Conservation (phyloP, 1,140 invertebrate genomes). For the Drosophila arawakana region DNA sequence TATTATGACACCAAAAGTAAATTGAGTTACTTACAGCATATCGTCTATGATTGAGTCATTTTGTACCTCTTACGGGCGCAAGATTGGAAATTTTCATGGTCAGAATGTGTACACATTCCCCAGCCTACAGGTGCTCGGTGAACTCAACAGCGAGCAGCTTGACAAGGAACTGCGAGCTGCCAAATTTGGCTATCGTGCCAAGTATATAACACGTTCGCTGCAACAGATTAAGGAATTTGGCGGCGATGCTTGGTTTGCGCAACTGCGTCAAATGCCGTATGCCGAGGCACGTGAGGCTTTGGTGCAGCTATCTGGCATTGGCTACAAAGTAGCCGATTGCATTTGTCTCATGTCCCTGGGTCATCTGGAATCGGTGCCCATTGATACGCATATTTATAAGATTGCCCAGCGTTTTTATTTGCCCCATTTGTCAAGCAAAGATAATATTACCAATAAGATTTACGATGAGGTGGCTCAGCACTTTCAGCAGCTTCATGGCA, state of each 20-base stretch:
- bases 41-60: slow-evolving; percentile 96
- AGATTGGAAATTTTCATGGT: slow-evolving; percentile 89
- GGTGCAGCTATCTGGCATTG: slow-evolving; percentile 93
- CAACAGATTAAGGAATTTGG: slow-evolving; percentile 88
- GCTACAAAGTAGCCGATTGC: slow-evolving; percentile 98
- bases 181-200: slow-evolving; percentile 97
- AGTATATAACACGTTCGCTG: slow-evolving; percentile 92
- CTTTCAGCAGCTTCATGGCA: slow-evolving; percentile 93
- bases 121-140: slow-evolving; percentile 84
- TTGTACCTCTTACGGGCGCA: slow-evolving; percentile 91
- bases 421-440: slow-evolving; percentile 90
- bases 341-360: slow-evolving; percentile 98
- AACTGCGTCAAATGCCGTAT: slow-evolving; percentile 89
- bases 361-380: slow-evolving; percentile 94
- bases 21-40: slow-evolving; percentile 87
- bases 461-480: slow-evolving; percentile 94
- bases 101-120: slow-evolving; percentile 93
- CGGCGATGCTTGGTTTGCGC: slow-evolving; percentile 89
- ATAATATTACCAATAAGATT: slow-evolving; percentile 92
- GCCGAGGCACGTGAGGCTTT: slow-evolving; percentile 90
- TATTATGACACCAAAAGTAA: too few relatives aligned
- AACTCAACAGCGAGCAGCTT: slow-evolving; percentile 84
- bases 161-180: slow-evolving; percentile 90
- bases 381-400: slow-evolving; percentile 98
- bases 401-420: slow-evolving; percentile 93